phyloP scores from a whole-genome alignment of 1,140 invertebrate species.

The Drosophila tristis region DNA sequence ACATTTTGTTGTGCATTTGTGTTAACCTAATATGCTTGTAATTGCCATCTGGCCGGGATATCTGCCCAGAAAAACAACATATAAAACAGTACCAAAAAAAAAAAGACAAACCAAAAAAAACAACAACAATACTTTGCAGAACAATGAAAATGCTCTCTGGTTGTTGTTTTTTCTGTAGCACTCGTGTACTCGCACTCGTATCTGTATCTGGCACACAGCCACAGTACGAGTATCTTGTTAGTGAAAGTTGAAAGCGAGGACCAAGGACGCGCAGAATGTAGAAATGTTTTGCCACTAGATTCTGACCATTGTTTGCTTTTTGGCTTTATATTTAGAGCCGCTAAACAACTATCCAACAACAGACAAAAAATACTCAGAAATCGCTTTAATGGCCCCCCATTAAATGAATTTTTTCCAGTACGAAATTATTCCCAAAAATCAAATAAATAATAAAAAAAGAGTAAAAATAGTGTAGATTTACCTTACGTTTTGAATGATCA shows the following conservation, averaged over 20 bases:
- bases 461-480: no score
- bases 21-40: slow-evolving; percentile 70
- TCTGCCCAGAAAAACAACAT: no score
- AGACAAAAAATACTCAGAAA: no score
- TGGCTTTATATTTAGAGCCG: no score
- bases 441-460: no score
- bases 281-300: no score
- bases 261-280: slow-evolving; percentile 19
- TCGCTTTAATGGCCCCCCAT: no score
- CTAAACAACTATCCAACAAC: no score
- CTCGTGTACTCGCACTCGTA: not conserved
- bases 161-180: slow-evolving; percentile 15
- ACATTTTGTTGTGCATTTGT: slow-evolving; percentile 70
- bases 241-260: slow-evolving; percentile 42
- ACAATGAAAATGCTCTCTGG: slow-evolving; percentile 33
- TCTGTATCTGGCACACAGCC: slow-evolving; percentile 38
- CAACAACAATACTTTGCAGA: slow-evolving; percentile 9
- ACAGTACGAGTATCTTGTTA: slow-evolving; percentile 32
- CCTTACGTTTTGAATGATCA: no score
- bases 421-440: no score
- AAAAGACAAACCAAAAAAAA: not conserved
- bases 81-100: slow-evolving; percentile 18
- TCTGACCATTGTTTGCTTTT: no score
- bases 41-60: slow-evolving; percentile 40
- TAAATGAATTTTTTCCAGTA: no score